phyloP scores from a whole-genome alignment of 2,797 vertebrate genomes.

The Poecilia wingei region DNA sequence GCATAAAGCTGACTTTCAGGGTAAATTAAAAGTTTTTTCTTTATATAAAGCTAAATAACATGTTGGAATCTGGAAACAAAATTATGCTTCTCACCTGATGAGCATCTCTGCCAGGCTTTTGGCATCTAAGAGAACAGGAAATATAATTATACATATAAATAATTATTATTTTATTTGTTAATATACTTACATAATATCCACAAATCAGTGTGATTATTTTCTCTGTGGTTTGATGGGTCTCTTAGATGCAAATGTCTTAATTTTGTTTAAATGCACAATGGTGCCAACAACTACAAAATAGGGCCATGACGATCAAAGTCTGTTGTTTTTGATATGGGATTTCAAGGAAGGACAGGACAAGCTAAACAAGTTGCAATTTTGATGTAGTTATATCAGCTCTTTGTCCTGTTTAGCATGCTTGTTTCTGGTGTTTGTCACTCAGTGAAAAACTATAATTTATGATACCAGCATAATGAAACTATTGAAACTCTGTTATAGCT shows the following conservation, averaged over 20 bases:
- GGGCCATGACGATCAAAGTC: neutral
- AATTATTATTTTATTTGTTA: neutral
- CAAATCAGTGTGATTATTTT: neutral
- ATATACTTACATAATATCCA: neutral
- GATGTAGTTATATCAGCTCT: neutral
- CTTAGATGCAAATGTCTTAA: neutral
- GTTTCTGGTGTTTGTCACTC: neutral
- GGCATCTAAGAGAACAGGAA: slow-evolving; percentile 85
- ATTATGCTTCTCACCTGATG: slow-evolving; percentile 87
- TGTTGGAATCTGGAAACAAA: neutral
- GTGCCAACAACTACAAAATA: neutral
- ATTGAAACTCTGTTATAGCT: neutral
- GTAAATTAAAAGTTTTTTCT: neutral
- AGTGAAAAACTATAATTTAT: neutral
- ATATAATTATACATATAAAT: neutral
- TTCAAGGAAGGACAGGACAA: neutral
- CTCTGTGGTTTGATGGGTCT: neutral
- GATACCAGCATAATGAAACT: neutral
- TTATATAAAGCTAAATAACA: neutral
- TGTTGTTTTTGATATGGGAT: neutral
- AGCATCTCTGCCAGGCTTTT: slow-evolving; percentile 99
- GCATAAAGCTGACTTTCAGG: slow-evolving; percentile 1
- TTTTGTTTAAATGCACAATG: neutral
- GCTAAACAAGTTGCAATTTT: neutral
- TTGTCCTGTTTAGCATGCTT: neutral